These are phyloP conservation scores for Leistus spinibarbis DNA, from an alignment of 2,888 invertebrate species.

Conservation along the genomic window DNA sequence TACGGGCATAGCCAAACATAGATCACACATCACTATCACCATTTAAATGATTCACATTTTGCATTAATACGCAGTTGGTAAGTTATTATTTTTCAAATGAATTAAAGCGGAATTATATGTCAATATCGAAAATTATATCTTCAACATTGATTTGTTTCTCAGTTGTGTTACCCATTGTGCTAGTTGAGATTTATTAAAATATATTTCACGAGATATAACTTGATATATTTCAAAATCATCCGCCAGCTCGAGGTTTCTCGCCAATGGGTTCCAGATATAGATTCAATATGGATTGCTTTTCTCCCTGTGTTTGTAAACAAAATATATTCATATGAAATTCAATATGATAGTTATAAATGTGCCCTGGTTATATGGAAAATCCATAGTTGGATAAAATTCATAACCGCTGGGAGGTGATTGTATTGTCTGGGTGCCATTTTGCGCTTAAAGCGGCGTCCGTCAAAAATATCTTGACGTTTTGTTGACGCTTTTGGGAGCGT, in stretches of 20 bases:
- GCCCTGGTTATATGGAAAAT: neutral
- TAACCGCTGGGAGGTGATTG: neutral
- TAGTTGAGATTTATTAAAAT: neutral
- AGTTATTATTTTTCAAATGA: no score
- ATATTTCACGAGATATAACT: neutral
- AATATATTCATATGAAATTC: neutral
- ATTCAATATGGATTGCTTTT: neutral
- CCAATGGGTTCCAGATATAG: neutral
- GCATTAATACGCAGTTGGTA: no score
- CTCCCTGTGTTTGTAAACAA: neutral
- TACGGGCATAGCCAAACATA: no score
- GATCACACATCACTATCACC: no score
- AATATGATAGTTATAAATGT: neutral
- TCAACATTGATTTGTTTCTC: neutral
- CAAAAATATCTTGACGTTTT: neutral
- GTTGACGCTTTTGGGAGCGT: slow-evolving; percentile 16
- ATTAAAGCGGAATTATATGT: no score
- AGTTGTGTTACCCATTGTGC: neutral
- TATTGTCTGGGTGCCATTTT: neutral
- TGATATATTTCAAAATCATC: neutral
- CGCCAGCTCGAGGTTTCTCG: neutral
- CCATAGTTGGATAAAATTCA: neutral
- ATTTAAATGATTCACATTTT: no score
- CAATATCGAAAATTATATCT: neutral
- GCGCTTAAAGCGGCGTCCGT: neutral